Percentiles rank a stretch among this genome's conserved stretches.
Conservation (phyloP, 2,113 vertebrate species). For the Sceloporus undulatus region DNA sequence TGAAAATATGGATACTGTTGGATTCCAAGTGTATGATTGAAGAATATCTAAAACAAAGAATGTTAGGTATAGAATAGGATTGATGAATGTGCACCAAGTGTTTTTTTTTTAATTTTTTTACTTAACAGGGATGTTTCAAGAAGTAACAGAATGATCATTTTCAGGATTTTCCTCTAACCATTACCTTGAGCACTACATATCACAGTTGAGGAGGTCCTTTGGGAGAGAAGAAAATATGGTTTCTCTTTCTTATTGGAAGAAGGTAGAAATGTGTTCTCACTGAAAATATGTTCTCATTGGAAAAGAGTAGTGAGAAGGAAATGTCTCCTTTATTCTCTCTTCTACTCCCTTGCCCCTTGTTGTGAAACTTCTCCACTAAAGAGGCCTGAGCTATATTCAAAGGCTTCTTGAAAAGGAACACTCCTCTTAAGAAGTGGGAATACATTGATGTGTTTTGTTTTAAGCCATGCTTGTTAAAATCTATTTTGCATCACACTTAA, state of each 20-base stretch:
- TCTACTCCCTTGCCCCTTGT: neutral
- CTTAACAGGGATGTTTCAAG: neutral
- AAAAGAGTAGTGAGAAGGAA: neutral
- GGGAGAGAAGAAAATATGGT: neutral
- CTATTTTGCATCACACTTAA: neutral
- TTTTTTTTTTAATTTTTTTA: neutral
- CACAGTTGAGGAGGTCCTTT: too few relatives aligned
- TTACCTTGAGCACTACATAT: neutral
- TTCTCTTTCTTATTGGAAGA: neutral
- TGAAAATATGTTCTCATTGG: too few relatives aligned
- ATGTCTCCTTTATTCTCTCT: neutral
- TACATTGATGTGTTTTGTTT: neutral
- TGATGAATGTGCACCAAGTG: neutral
- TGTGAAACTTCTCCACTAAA: neutral
- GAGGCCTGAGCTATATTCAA: neutral
- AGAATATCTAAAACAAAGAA: neutral
- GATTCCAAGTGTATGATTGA: neutral
- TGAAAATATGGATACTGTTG: neutral
- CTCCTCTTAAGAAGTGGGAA: neutral
- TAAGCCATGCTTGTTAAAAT: neutral
- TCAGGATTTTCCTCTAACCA: neutral
- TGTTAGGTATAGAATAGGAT: neutral
- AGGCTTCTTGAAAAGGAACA: neutral
- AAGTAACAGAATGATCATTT: neutral
- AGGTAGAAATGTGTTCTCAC: neutral